Evolutionary conservation across 2,888 invertebrate genomes (phyloP).

Genomic region (Nematopogon swammerdamellus): DNA sequence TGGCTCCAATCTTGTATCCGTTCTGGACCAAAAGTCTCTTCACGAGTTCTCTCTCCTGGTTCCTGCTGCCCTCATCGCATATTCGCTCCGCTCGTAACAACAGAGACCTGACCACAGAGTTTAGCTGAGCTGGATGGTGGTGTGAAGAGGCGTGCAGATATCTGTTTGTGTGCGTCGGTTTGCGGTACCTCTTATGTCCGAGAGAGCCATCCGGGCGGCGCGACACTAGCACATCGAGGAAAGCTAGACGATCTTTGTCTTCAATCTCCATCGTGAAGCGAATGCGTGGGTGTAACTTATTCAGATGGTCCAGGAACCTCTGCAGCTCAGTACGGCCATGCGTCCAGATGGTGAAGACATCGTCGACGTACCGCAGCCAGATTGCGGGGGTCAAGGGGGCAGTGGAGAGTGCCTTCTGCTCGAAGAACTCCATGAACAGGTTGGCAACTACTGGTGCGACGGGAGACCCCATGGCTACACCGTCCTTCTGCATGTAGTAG

Average conservation of each 20-base stretch:
- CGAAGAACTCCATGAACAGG: slow-evolving; percentile 11
- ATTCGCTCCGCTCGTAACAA: background rate
- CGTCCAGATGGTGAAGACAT: slow-evolving; percentile 4
- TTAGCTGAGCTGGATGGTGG: background rate
- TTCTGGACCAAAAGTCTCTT: background rate
- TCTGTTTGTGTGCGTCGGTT: slow-evolving; percentile 6
- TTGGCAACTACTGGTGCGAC: slow-evolving; percentile 10
- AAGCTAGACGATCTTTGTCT: slow-evolving; percentile 9
- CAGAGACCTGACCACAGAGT: background rate
- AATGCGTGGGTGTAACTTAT: too few species aligned
- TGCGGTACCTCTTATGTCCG: slow-evolving; percentile 10
- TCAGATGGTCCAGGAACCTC: too few species aligned
- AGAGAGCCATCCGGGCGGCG: slow-evolving; percentile 6
- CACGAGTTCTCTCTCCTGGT: background rate
- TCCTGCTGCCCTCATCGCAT: background rate
- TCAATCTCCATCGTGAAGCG: slow-evolving; percentile 12
- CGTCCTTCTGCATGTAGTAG: slow-evolving; percentile 1
- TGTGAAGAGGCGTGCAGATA: background rate
- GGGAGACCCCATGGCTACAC: slow-evolving; percentile 13
- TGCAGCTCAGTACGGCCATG: too few species aligned
- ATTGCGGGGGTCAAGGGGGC: slow-evolving; percentile 4
- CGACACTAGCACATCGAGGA: slow-evolving; percentile 10
- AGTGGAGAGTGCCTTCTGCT: slow-evolving; percentile 7
- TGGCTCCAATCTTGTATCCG: background rate
- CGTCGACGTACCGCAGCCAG: slow-evolving; percentile 12